Base-by-base conservation (phyloP, 2,888 invertebrate genomes). In the Diplazon laetatorius region DNA sequence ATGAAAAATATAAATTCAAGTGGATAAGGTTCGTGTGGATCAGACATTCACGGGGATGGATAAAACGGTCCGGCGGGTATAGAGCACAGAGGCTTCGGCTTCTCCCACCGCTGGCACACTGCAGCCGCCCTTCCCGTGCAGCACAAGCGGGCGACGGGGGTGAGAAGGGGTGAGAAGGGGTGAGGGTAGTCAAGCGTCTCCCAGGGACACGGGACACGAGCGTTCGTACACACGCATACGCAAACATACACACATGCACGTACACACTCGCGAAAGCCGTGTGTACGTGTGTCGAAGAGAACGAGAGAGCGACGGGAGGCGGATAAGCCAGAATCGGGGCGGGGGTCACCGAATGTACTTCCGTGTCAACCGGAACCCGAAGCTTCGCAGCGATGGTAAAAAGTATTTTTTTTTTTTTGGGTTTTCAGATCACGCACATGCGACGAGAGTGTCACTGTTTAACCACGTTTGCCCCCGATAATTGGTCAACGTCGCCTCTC, bases 111-210 rank as follows among this genome's bases (percentile, higher is more conserved):
- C 62, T 39, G 18, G 66, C 59, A 70, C 81, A 73, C 69, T 81
- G 79, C 82, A 80, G 80, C 80, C 78, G 46, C 71, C 70, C 66
- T 63, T 65, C 39, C 25, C 62, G 63, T 68, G 42, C 69, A 55
- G 42, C 60, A 18, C 30, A 9, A 16, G 48, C n/a, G n/a, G n/a
- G n/a, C n/a, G n/a, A n/a, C n/a, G n/a, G n/a, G n/a, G n/a, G n/a
- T n/a, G n/a, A n/a, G n/a, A n/a, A n/a, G n/a, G n/a, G n/a, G n/a
- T n/a, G n/a, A n/a, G n/a, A n/a, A n/a, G n/a, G n/a, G n/a, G n/a
- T n/a, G n/a, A n/a, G 30, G 35, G 39, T 20, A 39, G 46, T 73
- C 66, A 44, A 44, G 68, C 73, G 76, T 69, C 62, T 68, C 69
- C 69, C 69, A 69, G 63, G 73, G 72, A 68, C 71, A 66, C 70